Percentiles rank a stretch among this genome's conserved stretches.
phyloP scores from a whole-genome alignment of 2,888 invertebrate genomes.

The Drepana falcataria region DNA sequence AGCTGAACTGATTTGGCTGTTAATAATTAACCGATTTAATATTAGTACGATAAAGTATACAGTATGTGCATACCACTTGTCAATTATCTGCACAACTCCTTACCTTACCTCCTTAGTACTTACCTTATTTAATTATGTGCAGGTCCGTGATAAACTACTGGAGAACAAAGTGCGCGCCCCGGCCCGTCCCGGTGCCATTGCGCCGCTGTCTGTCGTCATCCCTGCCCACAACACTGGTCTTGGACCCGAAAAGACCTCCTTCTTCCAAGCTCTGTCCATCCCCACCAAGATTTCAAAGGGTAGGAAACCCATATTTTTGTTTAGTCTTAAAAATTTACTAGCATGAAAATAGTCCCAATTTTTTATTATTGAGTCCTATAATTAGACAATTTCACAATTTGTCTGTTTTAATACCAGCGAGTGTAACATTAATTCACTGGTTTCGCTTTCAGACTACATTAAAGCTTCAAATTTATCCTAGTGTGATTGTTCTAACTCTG shows the following conservation, averaged over 20 bases:
- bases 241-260: constrained; percentile 99
- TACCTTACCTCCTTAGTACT: too few species aligned
- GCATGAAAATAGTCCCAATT: too few species aligned
- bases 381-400: too few species aligned
- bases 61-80: too few species aligned
- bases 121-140: background rate
- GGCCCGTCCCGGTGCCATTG: constrained; percentile 97
- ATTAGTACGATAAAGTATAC: too few species aligned
- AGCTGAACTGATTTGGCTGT: too few species aligned
- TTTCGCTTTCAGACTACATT: constrained; percentile 63
- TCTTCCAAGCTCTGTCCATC: constrained; percentile 99
- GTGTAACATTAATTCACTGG: constrained; percentile 33
- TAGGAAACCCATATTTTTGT: constrained; percentile 23
- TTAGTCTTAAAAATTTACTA: too few species aligned
- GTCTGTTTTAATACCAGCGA: constrained; percentile 57
- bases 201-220: constrained; percentile 96
- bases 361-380: too few species aligned
- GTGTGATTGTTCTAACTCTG: constrained; percentile 36
- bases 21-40: too few species aligned
- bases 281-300: constrained; percentile 99
- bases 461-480: constrained; percentile 62
- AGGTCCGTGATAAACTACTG: constrained; percentile 91
- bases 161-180: constrained; percentile 99
- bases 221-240: constrained; percentile 99
- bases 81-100: too few species aligned